A percentile compares a stretch with the other conserved stretches of the same genome.
Evolutionary conservation across 2,113 vertebrate genomes (phyloP).

Genomic region (Egretta garzetta): DNA sequence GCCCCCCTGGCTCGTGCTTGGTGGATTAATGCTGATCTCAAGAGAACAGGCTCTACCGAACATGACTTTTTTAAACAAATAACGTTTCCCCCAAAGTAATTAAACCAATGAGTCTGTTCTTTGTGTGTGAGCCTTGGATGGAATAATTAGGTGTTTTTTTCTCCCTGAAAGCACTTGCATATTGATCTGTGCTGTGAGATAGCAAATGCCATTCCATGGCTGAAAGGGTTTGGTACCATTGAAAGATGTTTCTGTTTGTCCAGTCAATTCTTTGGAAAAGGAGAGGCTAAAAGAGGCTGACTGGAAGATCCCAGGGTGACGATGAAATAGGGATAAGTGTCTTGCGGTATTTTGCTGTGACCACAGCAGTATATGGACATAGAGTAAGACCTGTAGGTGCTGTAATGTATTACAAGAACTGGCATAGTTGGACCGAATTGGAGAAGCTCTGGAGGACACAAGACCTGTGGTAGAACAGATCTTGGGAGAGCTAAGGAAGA

Average conservation of each 20-base stretch:
- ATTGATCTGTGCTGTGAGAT: neutral
- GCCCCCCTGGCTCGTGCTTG: neutral
- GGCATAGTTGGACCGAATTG: neutral
- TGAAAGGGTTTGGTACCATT: neutral
- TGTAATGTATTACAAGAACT: neutral
- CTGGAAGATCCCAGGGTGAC: neutral
- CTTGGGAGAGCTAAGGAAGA: neutral
- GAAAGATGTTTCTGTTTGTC: neutral
- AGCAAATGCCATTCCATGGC: neutral
- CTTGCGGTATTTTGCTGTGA: neutral
- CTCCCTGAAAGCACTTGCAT: neutral
- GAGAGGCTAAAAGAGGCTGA: neutral
- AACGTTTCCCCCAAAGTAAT: neutral
- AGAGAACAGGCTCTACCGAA: neutral
- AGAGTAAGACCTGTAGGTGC: neutral
- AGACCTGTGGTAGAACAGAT: neutral
- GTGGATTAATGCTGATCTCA: neutral
- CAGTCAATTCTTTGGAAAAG: neutral
- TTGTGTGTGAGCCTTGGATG: neutral
- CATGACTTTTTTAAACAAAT: neutral
- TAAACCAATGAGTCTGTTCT: neutral
- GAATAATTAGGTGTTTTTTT: neutral
- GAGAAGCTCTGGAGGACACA: neutral
- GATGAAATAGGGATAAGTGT: neutral
- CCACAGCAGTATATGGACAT: too few relatives aligned